phyloP scores from a whole-genome alignment of 2,888 invertebrate species.

The Byasa hedistus region DNA sequence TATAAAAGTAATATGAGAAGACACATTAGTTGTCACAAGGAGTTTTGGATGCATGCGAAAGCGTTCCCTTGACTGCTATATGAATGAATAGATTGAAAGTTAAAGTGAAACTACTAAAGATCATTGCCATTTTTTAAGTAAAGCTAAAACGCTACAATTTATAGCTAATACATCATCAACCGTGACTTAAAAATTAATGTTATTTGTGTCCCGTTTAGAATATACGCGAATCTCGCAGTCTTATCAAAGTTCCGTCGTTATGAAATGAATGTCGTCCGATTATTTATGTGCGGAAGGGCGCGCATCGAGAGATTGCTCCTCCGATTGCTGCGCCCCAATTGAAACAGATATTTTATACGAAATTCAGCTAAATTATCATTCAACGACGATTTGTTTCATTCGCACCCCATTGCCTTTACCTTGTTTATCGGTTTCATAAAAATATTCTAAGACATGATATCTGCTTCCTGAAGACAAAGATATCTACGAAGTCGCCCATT shows the following conservation, averaged over 20 bases:
- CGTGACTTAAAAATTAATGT: neutral
- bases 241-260: constrained; percentile 72
- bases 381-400: constrained; percentile 62
- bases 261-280: constrained; percentile 69
- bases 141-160: no score
- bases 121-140: no score
- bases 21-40: no score
- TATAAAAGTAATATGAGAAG: no score
- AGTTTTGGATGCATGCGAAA: no score
- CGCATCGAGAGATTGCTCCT: constrained; percentile 59
- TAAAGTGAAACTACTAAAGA: no score
- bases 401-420: constrained; percentile 51
- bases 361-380: constrained; percentile 64
- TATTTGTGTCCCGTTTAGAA: neutral
- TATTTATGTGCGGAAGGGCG: constrained; percentile 73
- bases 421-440: constrained; percentile 33
- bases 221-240: constrained; percentile 37
- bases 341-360: constrained; percentile 64
- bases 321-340: constrained; percentile 64
- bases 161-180: neutral
- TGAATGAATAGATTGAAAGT: no score
- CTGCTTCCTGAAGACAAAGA: no score
- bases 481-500: no score
- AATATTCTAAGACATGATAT: neutral
- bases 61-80: no score